These are phyloP conservation scores for Aratinga solstitialis DNA, from an alignment of 2,797 vertebrate species.

Conservation along the genomic window DNA sequence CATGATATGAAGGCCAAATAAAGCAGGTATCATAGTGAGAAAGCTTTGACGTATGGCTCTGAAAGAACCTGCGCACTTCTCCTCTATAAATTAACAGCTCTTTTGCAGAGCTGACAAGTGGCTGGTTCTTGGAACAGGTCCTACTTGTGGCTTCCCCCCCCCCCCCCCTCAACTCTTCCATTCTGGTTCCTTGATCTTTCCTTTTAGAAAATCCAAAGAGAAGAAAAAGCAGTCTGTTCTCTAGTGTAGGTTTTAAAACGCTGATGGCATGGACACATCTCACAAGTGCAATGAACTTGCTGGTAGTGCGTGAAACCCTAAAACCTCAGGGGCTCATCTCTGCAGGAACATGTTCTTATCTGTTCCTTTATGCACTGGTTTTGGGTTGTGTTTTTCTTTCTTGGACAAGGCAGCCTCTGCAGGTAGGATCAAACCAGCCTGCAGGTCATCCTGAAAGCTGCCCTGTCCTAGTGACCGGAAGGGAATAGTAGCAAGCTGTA, in stretches of 20 bases:
- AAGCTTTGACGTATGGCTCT: conserved; percentile 66
- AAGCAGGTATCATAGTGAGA: conserved; percentile 35
- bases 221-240: not conserved
- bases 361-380: not conserved
- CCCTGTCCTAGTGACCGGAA: not conserved
- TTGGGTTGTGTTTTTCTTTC: not conserved
- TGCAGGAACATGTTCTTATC: not conserved
- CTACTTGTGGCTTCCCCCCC: conserved; percentile 21
- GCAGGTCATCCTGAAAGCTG: not conserved
- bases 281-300: not conserved
- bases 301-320: not conserved
- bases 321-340: not conserved
- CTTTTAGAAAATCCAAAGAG: conserved; percentile 34
- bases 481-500: not conserved
- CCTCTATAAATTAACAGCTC: conserved; percentile 72
- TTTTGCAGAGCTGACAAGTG: conserved; percentile 64
- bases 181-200: conserved; percentile 47
- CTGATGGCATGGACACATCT: not conserved
- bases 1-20: conserved; percentile 57
- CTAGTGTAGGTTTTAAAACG: not conserved
- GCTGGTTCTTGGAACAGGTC: conserved; percentile 64
- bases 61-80: conserved; percentile 40
- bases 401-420: not conserved
- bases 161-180: not conserved
- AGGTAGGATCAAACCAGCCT: conserved; percentile 4